Conservation (phyloP, 2,113 vertebrate species). For the Mystacornis crossleyi region DNA sequence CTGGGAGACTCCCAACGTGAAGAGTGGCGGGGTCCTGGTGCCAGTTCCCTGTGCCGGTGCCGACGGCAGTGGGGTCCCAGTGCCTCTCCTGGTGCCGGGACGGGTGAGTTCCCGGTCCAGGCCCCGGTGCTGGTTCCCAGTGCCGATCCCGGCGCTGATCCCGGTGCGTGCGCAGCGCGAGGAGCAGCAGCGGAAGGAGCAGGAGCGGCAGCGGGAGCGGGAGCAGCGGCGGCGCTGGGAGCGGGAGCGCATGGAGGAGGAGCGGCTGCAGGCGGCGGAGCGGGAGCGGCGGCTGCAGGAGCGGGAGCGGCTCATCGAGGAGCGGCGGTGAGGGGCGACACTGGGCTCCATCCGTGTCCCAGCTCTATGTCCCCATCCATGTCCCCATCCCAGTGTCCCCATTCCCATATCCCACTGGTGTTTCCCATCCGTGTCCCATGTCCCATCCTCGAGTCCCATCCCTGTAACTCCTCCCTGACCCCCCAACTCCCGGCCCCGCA, state of each 20-base stretch:
- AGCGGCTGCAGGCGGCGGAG: conserved; percentile 79
- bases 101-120: background rate
- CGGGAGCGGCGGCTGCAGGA: conserved; percentile 82
- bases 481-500: background rate
- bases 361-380: no score
- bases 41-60: background rate
- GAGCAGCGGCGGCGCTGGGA: conserved; percentile 81
- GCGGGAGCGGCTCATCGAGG: conserved; percentile 80
- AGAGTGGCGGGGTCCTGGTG: no score
- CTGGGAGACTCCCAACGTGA: background rate
- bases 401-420: no score
- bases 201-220: conserved; percentile 73
- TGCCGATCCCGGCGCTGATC: background rate
- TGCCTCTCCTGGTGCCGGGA: background rate
- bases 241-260: conserved; percentile 77
- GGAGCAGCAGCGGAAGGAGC: conserved; percentile 81
- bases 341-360: background rate
- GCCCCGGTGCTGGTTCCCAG: background rate
- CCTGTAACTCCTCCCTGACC: background rate
- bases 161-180: conserved; percentile 71
- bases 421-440: background rate
- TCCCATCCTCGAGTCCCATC: background rate
- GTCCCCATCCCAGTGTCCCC: no score
- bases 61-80: fast-evolving
- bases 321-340: conserved; percentile 71